Evolutionary conservation across 2,888 invertebrate species (phyloP), one percentile per base, ranked within the genome.

Genomic region (Eumerus sabulonum): DNA sequence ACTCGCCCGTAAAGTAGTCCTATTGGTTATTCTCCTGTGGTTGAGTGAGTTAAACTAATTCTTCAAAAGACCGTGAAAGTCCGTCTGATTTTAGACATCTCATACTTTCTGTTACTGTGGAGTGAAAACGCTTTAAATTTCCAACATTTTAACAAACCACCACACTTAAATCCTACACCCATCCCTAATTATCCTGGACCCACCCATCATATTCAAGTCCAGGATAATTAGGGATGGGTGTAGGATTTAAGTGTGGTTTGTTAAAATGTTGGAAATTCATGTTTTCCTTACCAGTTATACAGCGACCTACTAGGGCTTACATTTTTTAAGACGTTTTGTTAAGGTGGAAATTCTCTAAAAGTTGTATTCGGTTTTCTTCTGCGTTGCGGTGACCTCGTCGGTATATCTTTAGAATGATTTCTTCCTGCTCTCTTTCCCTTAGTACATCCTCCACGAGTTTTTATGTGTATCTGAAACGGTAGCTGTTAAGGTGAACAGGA

Each of bases 1-100:
- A 27, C 7, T 27, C 27, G 27, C 7, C 27, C 27, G 27, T 60
- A 70, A 42, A 70, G 70, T 18, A 67, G 35, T 73, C 66, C 64
- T 17, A 72, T 60, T 12, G 2, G 72, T 62, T 76, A 79, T 36
- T 64, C 76, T 11, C 45, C 45, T 27, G 68, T 81, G 11, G 51
- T 63, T 9, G 71, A 74, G 38, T 66, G 54, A 11, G 47, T 48
- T 13, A 48, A 66, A 7, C 54, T 66, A 82, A 38, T 57, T 73
- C 74, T 16, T 70, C 62, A 59, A 77, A 82, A n/a, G 57, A 60
- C 12, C 59, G 50, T 17, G 36, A 1, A n/a, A 19, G 42, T 1
- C 45, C 59, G 9, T 71, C 54, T 9, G 56, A 11, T 50, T 71
- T 74, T 2, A 71, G 64, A 19, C 73, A n/a, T n/a, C n/a, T n/a